These are phyloP conservation scores for Drosophila murphyi DNA, from an alignment of 1,140 invertebrate species.

Conservation along the genomic window DNA sequence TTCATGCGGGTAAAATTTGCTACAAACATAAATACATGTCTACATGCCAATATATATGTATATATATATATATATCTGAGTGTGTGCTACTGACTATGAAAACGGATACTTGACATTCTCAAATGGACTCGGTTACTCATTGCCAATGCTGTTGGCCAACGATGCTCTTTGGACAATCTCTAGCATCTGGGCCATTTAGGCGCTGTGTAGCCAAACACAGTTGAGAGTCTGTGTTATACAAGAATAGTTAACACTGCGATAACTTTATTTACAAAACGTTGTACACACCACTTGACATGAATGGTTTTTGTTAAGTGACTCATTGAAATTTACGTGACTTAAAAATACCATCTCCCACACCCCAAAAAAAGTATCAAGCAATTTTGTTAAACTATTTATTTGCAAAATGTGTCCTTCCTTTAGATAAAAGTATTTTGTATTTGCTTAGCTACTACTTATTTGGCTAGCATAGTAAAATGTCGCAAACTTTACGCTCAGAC, in stretches of 20 bases:
- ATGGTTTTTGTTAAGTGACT: constrained; percentile 44
- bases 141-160: neutral
- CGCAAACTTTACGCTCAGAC: constrained; percentile 23
- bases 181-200: neutral
- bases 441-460: constrained; percentile 3
- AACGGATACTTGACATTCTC: constrained; percentile 35
- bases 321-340: constrained; percentile 44
- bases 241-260: constrained; percentile 6
- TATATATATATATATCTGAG: neutral
- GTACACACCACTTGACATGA: constrained; percentile 38
- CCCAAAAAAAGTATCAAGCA: too few species aligned
- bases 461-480: constrained; percentile 24
- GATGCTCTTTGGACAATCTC: neutral
- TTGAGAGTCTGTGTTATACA: constrained; percentile 23
- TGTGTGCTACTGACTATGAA: constrained; percentile 37
- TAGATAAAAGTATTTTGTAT: constrained; percentile 19
- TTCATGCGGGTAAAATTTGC: neutral
- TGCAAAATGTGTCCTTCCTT: too few species aligned
- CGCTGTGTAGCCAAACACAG: too few species aligned
- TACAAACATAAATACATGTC: neutral
- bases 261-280: constrained; percentile 36
- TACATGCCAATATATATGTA: neutral
- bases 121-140: neutral
- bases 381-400: too few species aligned
- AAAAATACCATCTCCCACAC: neutral